Percentiles rank a stretch among this genome's conserved stretches.
These are phyloP conservation scores for Neopipo cinnamomea DNA, from an alignment of 2,113 vertebrate species.

Conservation along the genomic window DNA sequence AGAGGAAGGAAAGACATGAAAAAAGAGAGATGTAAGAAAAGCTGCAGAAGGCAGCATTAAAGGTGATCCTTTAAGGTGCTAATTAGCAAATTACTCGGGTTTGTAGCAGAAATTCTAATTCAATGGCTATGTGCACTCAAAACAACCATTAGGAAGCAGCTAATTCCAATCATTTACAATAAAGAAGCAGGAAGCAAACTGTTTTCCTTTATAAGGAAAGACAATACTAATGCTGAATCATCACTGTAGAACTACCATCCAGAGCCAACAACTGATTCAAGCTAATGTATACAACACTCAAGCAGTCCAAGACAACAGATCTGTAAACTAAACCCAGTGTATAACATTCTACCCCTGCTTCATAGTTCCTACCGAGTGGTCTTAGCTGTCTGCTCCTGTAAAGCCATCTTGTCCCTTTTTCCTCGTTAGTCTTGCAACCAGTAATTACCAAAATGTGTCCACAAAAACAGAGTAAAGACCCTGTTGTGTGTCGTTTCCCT, in stretches of 20 bases:
- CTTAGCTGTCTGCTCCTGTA: background rate
- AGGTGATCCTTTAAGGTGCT: background rate
- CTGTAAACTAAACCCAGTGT: background rate
- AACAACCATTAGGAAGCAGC: background rate
- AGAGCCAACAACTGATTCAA: background rate
- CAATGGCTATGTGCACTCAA: background rate
- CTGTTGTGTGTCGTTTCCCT: background rate
- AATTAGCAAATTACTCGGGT: constrained; percentile 13
- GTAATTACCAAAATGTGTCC: background rate
- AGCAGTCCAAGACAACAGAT: background rate
- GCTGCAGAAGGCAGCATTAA: background rate
- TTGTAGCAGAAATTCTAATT: background rate
- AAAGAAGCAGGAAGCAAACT: constrained; percentile 3
- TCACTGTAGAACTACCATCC: background rate
- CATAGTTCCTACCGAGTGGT: rapidly evolving
- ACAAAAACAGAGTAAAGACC: background rate
- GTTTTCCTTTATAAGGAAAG: background rate
- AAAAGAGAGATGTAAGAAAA: background rate
- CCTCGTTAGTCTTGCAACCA: background rate
- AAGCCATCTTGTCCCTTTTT: background rate
- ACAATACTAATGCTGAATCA: constrained; percentile 27
- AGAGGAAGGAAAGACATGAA: background rate
- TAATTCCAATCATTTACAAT: constrained; percentile 19
- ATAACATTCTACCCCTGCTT: background rate
- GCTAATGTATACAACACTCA: background rate